Conservation (phyloP, 2,888 invertebrate genomes). For the Apotomis betuletana region DNA sequence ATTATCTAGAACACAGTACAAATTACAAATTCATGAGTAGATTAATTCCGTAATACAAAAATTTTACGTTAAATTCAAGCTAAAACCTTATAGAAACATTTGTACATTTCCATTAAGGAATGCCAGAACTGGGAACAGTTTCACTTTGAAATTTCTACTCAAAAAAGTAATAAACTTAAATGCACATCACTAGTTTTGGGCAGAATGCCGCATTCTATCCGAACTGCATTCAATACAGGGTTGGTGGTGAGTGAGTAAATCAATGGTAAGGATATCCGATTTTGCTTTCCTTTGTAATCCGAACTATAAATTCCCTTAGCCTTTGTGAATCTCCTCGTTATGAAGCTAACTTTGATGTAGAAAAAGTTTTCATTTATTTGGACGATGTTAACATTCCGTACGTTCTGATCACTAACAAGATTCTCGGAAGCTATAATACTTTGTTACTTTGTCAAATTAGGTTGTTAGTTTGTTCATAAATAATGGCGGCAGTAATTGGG, state of each 20-base stretch:
- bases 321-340: constrained; percentile 58
- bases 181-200: constrained; percentile 50
- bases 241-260: constrained; percentile 59
- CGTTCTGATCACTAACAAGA: constrained; percentile 74
- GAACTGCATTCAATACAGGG: constrained; percentile 61
- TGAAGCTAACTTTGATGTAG: constrained; percentile 66
- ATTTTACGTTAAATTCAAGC: too few relatives aligned
- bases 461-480: constrained; percentile 64
- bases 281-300: constrained; percentile 62
- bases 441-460: constrained; percentile 67
- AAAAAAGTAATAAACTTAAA: too few relatives aligned
- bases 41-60: too few relatives aligned
- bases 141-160: too few relatives aligned
- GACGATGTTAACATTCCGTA: constrained; percentile 70
- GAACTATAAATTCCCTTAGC: constrained; percentile 44
- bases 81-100: too few relatives aligned
- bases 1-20: too few relatives aligned
- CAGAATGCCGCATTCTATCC: constrained; percentile 68
- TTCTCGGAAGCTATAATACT: constrained; percentile 74
- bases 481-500: constrained; percentile 60
- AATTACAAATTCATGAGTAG: too few relatives aligned
- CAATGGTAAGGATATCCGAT: constrained; percentile 71
- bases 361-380: constrained; percentile 65
- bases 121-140: too few relatives aligned
- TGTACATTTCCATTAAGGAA: too few relatives aligned